A percentile compares a stretch with the other conserved stretches of the same genome.
These are phyloP conservation scores for Camptogramma bilineatum DNA, from an alignment of 2,888 invertebrate species.

Conservation along the genomic window DNA sequence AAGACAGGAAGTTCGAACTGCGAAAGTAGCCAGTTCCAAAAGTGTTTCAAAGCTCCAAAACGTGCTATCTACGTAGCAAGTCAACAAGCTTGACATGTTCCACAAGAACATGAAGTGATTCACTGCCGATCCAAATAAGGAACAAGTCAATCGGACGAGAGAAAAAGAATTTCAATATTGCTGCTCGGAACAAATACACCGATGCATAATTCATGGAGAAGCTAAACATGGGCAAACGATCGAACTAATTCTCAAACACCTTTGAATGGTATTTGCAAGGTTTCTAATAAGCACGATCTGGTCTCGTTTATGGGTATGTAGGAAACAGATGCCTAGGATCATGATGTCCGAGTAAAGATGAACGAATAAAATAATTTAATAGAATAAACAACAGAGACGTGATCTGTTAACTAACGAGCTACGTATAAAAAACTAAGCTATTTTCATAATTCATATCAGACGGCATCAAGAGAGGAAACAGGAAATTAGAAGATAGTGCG, in stretches of 20 bases:
- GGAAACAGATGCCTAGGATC: constrained; percentile 64
- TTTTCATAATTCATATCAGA: constrained; percentile 40
- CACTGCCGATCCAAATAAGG: constrained; percentile 65
- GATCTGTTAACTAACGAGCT: constrained; percentile 26
- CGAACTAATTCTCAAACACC: constrained; percentile 58
- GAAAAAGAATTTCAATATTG: constrained; percentile 60
- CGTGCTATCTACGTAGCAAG: constrained; percentile 38
- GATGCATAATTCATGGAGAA: constrained; percentile 66
- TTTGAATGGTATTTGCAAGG: constrained; percentile 62
- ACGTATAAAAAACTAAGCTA: constrained; percentile 11
- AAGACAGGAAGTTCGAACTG: constrained; percentile 37
- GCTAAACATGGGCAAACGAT: constrained; percentile 65
- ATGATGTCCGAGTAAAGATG: constrained; percentile 45
- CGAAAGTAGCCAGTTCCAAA: constrained; percentile 20
- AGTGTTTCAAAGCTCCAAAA: constrained; percentile 35
- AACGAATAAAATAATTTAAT: constrained; percentile 33
- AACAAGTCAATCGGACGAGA: constrained; percentile 51
- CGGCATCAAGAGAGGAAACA: constrained; percentile 52
- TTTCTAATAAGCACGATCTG: constrained; percentile 54
- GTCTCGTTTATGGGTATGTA: constrained; percentile 62
- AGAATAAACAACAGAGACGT: constrained; percentile 34
- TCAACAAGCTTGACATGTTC: constrained; percentile 48
- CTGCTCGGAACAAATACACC: constrained; percentile 54
- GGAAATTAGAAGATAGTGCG: constrained; percentile 46
- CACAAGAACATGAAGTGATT: constrained; percentile 63